phyloP scores from a whole-genome alignment of 35 echinoderm and acorn worm genomes.

The Apostichopus parvimensis region DNA sequence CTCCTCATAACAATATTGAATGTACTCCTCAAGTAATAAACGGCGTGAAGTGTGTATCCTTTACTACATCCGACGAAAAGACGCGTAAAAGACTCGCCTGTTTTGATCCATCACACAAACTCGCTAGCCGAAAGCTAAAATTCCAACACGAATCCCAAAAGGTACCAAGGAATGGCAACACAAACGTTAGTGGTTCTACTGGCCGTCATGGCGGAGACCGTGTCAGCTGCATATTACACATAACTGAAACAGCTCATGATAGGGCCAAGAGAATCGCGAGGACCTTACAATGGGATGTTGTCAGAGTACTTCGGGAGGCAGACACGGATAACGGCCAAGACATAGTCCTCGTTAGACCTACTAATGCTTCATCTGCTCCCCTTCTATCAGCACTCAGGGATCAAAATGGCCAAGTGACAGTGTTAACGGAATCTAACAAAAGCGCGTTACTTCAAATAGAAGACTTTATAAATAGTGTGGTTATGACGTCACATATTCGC shows the following conservation, averaged over 20 bases:
- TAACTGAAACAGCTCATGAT: background rate
- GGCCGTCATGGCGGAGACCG: background rate
- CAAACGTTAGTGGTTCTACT: background rate
- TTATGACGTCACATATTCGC: background rate
- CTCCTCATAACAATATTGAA: background rate
- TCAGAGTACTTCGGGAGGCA: background rate
- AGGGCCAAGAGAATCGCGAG: conserved; percentile 24
- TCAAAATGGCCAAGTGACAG: conserved; percentile 4
- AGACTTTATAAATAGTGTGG: background rate
- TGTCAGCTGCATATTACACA: background rate
- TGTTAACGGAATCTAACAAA: conserved; percentile 28
- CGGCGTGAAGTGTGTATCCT: conserved; percentile 15
- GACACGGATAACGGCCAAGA: background rate
- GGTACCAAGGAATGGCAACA: background rate
- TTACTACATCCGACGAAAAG: conserved; percentile 17
- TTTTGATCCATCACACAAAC: background rate
- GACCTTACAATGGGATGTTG: conserved; percentile 23
- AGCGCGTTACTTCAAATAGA: conserved; percentile 26
- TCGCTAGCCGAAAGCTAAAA: background rate
- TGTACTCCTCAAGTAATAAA: conserved; percentile 43
- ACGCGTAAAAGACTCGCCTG: background rate
- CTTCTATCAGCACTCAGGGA: conserved; percentile 25
- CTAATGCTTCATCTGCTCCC: background rate
- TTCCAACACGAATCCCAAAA: background rate
- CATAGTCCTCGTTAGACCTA: conserved; percentile 9